Percentiles rank a stretch among this genome's conserved stretches.
Conservation (phyloP, 2,113 vertebrate genomes). For the Otus sunia region DNA sequence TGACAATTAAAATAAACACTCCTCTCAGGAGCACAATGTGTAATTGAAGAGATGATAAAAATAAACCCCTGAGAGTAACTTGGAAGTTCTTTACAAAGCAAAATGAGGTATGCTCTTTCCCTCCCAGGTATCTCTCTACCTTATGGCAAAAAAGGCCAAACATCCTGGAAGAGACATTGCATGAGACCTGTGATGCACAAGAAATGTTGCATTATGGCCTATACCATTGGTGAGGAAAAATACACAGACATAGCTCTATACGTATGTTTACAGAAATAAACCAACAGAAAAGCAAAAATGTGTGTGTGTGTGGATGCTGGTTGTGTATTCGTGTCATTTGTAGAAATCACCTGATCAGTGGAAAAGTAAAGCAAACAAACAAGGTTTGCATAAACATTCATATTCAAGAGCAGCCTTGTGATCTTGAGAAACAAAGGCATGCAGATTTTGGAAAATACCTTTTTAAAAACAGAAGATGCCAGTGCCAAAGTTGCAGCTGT, state of each 20-base stretch:
- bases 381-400: background rate
- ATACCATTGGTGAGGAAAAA: background rate
- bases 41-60: constrained; percentile 22
- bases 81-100: background rate
- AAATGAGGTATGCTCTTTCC: background rate
- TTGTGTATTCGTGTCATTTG: background rate
- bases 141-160: background rate
- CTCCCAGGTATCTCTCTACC: background rate
- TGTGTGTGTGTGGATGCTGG: background rate
- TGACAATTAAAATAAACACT: constrained; percentile 6
- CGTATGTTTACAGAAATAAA: background rate
- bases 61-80: background rate
- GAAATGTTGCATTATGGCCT: background rate
- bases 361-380: background rate
- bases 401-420: background rate
- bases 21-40: background rate
- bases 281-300: background rate
- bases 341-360: background rate
- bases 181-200: background rate
- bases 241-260: background rate
- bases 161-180: background rate
- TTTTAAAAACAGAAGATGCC: background rate
- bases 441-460: background rate
- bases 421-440: background rate
- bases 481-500: background rate